Percentiles rank a stretch among this genome's conserved stretches.
These are phyloP conservation scores for Vombatus ursinus DNA, from an alignment of 2,113 vertebrate species.

Conservation along the genomic window DNA sequence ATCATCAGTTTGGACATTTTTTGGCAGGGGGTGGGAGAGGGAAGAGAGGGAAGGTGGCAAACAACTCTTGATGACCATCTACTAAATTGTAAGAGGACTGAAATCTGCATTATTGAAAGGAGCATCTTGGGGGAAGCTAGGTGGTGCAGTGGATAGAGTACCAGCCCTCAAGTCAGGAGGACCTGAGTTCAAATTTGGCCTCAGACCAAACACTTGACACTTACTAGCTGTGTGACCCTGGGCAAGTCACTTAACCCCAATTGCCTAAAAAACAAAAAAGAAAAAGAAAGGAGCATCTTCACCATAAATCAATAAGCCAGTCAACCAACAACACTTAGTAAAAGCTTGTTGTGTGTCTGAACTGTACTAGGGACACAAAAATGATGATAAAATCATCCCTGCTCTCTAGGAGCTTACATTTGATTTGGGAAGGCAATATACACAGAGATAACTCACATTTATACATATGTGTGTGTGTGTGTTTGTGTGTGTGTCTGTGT, in stretches of 20 bases:
- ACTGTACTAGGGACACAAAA: background rate
- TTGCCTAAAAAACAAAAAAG: too few relatives aligned
- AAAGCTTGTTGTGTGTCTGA: background rate
- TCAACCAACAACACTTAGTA: background rate
- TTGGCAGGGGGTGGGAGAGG: background rate
- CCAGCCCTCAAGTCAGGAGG: too few relatives aligned
- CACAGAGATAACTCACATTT: background rate
- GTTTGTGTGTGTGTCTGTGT: background rate
- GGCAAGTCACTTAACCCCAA: too few relatives aligned
- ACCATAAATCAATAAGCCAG: background rate
- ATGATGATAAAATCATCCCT: background rate
- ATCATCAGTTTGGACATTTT: background rate
- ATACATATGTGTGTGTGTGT: background rate
- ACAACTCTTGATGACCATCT: background rate
- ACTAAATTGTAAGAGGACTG: background rate
- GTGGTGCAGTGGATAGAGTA: too few relatives aligned
- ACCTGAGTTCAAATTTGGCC: too few relatives aligned
- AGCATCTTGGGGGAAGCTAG: too few relatives aligned
- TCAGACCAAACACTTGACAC: too few relatives aligned
- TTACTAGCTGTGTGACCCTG: too few relatives aligned
- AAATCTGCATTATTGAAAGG: background rate
- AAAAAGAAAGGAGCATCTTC: background rate
- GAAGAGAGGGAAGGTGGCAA: background rate
- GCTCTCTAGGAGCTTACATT: background rate
- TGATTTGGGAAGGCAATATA: background rate